Evolutionary conservation across 2,797 vertebrate species (phyloP).

Genomic region (Acanthurus lineatus): DNA sequence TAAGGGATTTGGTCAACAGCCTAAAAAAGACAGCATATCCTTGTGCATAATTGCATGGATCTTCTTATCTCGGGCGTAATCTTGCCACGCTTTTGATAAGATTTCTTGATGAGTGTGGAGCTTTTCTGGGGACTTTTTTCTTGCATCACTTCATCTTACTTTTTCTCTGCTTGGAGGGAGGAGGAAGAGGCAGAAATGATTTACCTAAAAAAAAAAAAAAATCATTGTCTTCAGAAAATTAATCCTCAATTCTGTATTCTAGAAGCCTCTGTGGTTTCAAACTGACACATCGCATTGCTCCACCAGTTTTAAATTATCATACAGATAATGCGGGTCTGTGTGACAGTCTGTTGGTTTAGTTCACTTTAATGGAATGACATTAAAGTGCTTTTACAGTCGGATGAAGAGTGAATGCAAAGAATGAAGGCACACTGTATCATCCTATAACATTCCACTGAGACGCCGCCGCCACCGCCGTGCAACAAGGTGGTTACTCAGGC

Average conservation of each 20-base stretch:
- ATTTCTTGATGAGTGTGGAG: conserved; percentile 60
- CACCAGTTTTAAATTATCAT: conserved; percentile 71
- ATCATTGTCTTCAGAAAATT: conserved; percentile 65
- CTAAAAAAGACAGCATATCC: conserved; percentile 47
- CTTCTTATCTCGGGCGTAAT: conserved; percentile 68
- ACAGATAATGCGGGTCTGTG: conserved; percentile 71
- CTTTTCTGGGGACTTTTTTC: conserved; percentile 40
- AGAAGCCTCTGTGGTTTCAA: conserved; percentile 55
- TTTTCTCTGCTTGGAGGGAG: conserved; percentile 19
- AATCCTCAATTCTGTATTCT: conserved; percentile 76
- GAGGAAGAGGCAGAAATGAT: conserved; percentile 42
- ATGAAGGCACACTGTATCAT: conserved; percentile 27
- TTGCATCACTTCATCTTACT: conserved; percentile 52
- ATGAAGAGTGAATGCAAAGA: conserved; percentile 60
- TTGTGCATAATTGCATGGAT: conserved; percentile 66
- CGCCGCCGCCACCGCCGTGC: conserved; percentile 2
- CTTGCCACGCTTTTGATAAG: conserved; percentile 43
- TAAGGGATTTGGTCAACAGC: conserved; percentile 69
- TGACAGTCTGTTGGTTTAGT: conserved; percentile 72
- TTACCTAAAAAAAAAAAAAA: conserved; percentile 27
- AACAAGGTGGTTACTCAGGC: conserved; percentile 60
- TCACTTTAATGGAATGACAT: conserved; percentile 69
- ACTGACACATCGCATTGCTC: conserved; percentile 64
- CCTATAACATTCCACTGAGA: conserved; percentile 36
- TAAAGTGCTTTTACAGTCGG: conserved; percentile 71